Evolutionary conservation across 2,888 invertebrate species (phyloP), one percentile per base, ranked within the genome.

Genomic region (Zaprionus lineosus): DNA sequence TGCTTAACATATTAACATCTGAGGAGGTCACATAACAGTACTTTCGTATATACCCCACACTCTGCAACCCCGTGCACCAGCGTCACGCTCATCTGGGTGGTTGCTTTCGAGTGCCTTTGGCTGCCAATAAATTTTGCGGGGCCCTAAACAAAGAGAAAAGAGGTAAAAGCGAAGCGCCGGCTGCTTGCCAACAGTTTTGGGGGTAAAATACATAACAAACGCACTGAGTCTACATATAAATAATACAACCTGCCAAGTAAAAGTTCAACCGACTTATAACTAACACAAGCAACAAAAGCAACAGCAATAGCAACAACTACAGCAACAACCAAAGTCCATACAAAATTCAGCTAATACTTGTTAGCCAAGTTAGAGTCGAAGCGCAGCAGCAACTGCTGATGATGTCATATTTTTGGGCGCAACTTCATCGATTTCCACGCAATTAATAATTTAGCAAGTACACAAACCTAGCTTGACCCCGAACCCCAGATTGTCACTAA

Each of bases 1-100:
- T 81, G 63, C 61, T 74, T 66, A 85, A 76, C 81, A 82, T 83
- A 82, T 79, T 83, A 79, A 85, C 58, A 29, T 55, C 28, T 12
- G 37, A 51, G 69, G 70, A 79, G 75, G 72, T 83, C 78, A 78
- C 78, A 78, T 69, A 84, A 73, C 68, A 70, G 8, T 15, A 14
- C 37, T 9, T 26, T 7, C 29, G n/a, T n/a, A n/a, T 6, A 7
- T 7, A 12, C 1, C 15, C 3, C 33, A 2, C 2, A 18, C 56
- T 14, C 14, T 11, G 18, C 19, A 31, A 37, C 21, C 41, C 24
- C n/a, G n/a, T 24, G 24, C 8, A 1, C 24, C 24, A 24, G 2
- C 44, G 26, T 51, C 52, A 55, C 40, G 51, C 41, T 52, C 29
- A 50, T 50, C 59, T 48, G 44, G 74, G 58, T 67, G 67, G 78